phyloP scores from a whole-genome alignment of 2,113 vertebrate species.

The Naja naja region DNA sequence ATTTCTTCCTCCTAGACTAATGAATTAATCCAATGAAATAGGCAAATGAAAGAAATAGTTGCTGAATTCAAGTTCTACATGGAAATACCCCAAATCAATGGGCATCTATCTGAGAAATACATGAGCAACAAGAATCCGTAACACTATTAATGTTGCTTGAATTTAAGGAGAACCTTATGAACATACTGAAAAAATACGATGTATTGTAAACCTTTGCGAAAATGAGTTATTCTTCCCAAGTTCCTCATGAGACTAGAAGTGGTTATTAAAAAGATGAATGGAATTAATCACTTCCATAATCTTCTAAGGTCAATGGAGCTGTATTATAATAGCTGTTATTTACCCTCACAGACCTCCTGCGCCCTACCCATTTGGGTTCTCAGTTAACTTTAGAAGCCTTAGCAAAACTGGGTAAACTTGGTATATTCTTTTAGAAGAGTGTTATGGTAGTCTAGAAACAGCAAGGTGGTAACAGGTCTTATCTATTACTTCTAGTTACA shows the following conservation, averaged over 20 bases:
- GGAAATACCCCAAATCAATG: background rate
- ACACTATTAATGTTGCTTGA: background rate
- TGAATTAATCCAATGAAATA: background rate
- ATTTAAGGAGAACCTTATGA: background rate
- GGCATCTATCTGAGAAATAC: background rate
- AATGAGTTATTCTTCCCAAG: background rate
- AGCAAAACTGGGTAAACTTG: background rate
- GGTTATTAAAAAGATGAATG: background rate
- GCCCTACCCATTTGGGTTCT: background rate
- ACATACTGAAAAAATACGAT: background rate
- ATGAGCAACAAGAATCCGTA: background rate
- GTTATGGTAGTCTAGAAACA: background rate
- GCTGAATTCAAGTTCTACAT: background rate
- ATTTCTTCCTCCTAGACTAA: background rate
- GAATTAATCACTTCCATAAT: background rate
- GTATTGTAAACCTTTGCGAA: background rate
- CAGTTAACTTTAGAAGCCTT: background rate
- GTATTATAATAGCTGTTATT: background rate
- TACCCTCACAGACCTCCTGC: background rate
- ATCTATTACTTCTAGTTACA: background rate
- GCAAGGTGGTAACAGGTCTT: background rate
- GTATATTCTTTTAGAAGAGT: background rate
- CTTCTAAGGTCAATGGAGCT: background rate
- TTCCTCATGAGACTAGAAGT: background rate
- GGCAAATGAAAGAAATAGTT: slow-evolving; percentile 18